phyloP scores from a whole-genome alignment of 2,113 vertebrate genomes.

The Campylomormyrus tamandua region DNA sequence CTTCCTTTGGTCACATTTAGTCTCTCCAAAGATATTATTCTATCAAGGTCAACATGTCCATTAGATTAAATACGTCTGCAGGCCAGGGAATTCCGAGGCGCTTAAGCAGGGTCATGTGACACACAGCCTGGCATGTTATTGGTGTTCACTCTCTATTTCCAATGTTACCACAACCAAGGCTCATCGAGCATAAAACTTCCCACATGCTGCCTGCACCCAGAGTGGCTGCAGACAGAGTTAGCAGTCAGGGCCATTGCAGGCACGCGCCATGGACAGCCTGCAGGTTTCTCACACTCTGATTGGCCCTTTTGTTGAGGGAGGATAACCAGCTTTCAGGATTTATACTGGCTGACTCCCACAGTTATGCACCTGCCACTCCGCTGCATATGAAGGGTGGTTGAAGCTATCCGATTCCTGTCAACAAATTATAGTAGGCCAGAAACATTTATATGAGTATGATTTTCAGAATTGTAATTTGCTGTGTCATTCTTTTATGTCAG shows the following conservation, averaged over 20 bases:
- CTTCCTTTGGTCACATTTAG: not conserved
- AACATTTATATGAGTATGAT: not conserved
- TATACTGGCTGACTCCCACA: conserved; percentile 4
- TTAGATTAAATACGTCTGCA: not conserved
- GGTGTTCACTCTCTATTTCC: conserved; percentile 3
- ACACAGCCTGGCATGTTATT: not conserved
- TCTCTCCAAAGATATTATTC: not conserved
- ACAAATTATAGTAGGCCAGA: not conserved
- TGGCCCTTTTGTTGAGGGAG: not conserved
- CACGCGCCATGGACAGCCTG: not conserved
- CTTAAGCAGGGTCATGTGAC: not conserved
- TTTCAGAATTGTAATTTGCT: not conserved
- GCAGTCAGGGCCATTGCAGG: not conserved
- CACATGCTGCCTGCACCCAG: not conserved
- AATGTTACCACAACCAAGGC: not conserved
- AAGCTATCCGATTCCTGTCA: not conserved
- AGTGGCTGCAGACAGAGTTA: not conserved
- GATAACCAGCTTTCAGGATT: not conserved
- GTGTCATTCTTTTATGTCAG: not conserved
- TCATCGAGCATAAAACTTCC: not conserved
- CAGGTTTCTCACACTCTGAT: not conserved
- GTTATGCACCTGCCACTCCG: not conserved
- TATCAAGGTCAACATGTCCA: not conserved
- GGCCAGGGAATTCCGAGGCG: not conserved
- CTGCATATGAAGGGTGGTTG: not conserved